Base-by-base conservation (phyloP, 2,888 invertebrate species). In the Anorthoa munda region DNA sequence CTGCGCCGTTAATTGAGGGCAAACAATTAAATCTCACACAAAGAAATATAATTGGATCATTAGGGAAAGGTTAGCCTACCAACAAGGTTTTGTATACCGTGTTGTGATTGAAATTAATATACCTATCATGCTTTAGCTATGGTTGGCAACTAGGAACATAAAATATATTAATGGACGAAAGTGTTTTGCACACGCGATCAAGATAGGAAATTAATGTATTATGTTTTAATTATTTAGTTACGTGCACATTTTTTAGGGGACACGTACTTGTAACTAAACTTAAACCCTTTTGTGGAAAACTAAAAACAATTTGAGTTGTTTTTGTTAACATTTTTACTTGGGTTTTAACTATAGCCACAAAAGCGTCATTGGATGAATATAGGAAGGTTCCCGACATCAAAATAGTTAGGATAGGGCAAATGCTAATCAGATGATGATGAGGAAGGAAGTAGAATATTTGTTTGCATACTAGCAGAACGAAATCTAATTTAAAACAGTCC, bases 11-110 rank as follows among this genome's bases (percentile, higher is more conserved):
- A 81, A 77, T 74, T 74, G 60, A 31, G 31, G 51, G 15, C 65
- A 71, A 82, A 55, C 79, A 68, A 78, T 78, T 66, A 61, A 68
- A 12, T 58, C 74, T 55, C 70, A 61, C 48, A 81, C 74, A 74
- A 78, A 74, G 70, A 74, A 74, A 18, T 68, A 50, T 81, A 77
- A 82, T 74, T 68, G 79, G 75, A 55, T 82, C 70, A 79, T 78
- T 71, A 82, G 53, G 53, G 39, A 76, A 76, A 58, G 59, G 45
- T 65, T 74, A 55, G 4, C 51, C 26, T 74, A 26, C 53, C 63
- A 59, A 65, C 61, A 15, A 53, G 39, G 46, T 65, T 72, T 56
- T 46, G n/a, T 58, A 26, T 26, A 51, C 13, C 21, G 17, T 13
- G 60, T 50, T 65, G 18, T 56, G 59, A 46, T 76, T 56, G 26